Conservation (phyloP, 1,140 invertebrate species). For the Potamilus streckersoni region DNA sequence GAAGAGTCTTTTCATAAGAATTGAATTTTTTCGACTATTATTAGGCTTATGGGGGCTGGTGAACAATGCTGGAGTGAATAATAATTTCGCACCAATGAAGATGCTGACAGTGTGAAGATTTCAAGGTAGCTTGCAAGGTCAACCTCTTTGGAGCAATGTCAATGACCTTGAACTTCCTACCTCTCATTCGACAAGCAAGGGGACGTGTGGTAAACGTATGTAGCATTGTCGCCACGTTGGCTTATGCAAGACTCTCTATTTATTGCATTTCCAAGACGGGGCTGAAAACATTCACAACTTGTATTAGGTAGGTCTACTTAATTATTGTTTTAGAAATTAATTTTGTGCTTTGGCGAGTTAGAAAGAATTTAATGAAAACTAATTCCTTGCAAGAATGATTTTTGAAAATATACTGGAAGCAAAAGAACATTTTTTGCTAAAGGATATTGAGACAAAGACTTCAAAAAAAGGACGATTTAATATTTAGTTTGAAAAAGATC, state of each 20-base stretch:
- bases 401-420: too few relatives aligned
- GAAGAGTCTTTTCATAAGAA: too few relatives aligned
- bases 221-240: slow-evolving; percentile 33
- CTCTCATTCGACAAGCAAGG: slow-evolving; percentile 37
- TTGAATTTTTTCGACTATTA: neutral
- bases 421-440: too few relatives aligned
- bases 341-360: neutral
- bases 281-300: slow-evolving; percentile 23
- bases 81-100: slow-evolving; percentile 26
- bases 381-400: too few relatives aligned
- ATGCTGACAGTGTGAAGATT: slow-evolving; percentile 42
- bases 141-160: slow-evolving; percentile 47
- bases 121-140: slow-evolving; percentile 30
- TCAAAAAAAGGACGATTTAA: too few relatives aligned
- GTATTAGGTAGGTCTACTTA: slow-evolving; percentile 14
- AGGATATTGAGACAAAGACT: too few relatives aligned
- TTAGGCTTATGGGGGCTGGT: slow-evolving; percentile 32
- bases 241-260: slow-evolving; percentile 15
- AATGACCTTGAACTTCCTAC: slow-evolving; percentile 44
- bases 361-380: too few relatives aligned
- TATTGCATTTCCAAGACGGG: slow-evolving; percentile 27
- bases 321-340: neutral
- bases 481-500: too few relatives aligned
- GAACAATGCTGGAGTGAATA: slow-evolving; percentile 32
- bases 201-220: slow-evolving; percentile 50